phyloP scores from a whole-genome alignment of 2,797 vertebrate genomes.

The Zenarchopterus dispar region DNA sequence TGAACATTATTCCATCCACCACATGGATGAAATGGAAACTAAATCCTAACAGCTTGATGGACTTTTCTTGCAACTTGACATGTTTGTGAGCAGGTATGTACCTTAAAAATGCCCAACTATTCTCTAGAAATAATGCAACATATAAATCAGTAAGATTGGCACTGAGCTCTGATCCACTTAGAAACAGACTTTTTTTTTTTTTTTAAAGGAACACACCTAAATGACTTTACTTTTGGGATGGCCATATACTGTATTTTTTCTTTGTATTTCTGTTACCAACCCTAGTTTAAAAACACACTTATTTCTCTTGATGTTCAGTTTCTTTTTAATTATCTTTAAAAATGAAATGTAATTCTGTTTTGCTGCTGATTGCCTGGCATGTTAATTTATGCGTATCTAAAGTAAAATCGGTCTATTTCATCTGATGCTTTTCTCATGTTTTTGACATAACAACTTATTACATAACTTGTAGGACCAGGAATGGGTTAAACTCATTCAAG shows the following conservation, averaged over 20 bases:
- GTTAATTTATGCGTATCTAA: constrained; percentile 57
- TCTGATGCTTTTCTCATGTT: constrained; percentile 9
- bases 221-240: too few relatives aligned
- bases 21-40: too few relatives aligned
- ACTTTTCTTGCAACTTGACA: constrained; percentile 7
- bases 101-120: too few relatives aligned
- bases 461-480: background rate
- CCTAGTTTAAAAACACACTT: background rate
- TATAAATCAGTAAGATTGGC: too few relatives aligned
- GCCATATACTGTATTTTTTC: background rate
- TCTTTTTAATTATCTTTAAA: constrained; percentile 12
- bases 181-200: too few relatives aligned
- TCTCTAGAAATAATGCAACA: too few relatives aligned
- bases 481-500: too few relatives aligned
- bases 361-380: constrained; percentile 44
- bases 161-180: too few relatives aligned
- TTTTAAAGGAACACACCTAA: too few relatives aligned
- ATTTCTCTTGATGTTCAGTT: background rate
- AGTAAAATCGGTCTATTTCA: constrained; percentile 60
- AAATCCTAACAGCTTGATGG: background rate
- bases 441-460: constrained; percentile 6
- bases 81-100: background rate
- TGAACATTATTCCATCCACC: constrained; percentile 6
- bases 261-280: background rate
- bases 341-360: constrained; percentile 45